Percentiles rank a stretch among this genome's conserved stretches.
Evolutionary conservation across 1,140 invertebrate genomes (phyloP).

Genomic region (Drosophila santomea): DNA sequence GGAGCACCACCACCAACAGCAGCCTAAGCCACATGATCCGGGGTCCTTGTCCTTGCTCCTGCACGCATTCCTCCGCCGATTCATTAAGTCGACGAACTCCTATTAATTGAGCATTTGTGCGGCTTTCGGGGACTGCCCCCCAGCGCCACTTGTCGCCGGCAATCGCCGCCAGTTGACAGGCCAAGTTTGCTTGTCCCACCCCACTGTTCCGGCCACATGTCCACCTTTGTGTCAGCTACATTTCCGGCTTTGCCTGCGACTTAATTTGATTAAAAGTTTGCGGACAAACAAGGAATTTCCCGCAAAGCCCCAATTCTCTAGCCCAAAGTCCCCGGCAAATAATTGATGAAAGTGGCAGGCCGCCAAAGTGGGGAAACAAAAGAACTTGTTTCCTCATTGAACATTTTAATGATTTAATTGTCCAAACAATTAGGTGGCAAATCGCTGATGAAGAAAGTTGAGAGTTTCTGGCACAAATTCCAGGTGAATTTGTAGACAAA

Average conservation of each 20-base stretch:
- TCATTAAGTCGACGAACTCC: conserved; percentile 74
- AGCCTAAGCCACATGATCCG: conserved; percentile 68
- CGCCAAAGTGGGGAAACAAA: conserved; percentile 38
- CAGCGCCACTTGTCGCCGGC: conserved; percentile 68
- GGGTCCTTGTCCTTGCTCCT: conserved; percentile 36
- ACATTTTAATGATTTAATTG: conserved; percentile 76
- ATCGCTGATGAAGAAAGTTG: conserved; percentile 46
- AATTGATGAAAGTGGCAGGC: conserved; percentile 54
- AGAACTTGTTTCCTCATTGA: conserved; percentile 43
- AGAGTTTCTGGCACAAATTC: conserved; percentile 7
- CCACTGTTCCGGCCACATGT: conserved; percentile 50
- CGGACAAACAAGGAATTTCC: conserved; percentile 44
- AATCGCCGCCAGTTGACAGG: conserved; percentile 64
- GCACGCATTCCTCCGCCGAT: conserved; percentile 35
- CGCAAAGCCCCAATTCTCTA: background rate
- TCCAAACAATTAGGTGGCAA: conserved; percentile 70
- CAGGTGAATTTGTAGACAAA: conserved; percentile 38
- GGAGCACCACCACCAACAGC: background rate
- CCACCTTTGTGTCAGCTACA: conserved; percentile 71
- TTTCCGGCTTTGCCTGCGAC: conserved; percentile 69
- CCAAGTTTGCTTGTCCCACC: conserved; percentile 45
- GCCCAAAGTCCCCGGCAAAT: background rate
- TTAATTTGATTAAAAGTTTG: conserved; percentile 83
- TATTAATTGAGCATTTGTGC: conserved; percentile 81
- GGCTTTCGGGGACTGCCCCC: conserved; percentile 67